A percentile compares a stretch with the other conserved stretches of the same genome.
Conservation (phyloP, 2,888 invertebrate species). For the Yponomeuta cagnagella region DNA sequence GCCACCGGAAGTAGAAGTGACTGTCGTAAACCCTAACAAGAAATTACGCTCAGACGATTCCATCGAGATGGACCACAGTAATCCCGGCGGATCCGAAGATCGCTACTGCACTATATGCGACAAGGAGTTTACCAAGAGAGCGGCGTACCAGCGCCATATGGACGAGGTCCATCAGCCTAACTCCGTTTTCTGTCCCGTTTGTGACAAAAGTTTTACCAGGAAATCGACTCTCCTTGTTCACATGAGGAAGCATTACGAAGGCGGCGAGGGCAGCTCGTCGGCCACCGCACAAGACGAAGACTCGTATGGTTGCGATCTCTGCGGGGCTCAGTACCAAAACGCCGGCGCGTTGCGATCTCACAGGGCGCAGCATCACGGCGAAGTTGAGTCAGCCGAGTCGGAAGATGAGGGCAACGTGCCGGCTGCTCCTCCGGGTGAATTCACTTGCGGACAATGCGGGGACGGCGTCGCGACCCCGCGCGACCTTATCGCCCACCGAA, state of each 20-base stretch:
- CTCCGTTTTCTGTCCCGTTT: conserved; percentile 77
- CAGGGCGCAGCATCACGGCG: conserved; percentile 75
- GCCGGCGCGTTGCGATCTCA: conserved; percentile 76
- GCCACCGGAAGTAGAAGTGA: conserved; percentile 70
- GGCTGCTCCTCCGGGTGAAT: conserved; percentile 57
- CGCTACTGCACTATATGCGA: conserved; percentile 77
- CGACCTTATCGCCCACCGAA: conserved; percentile 73
- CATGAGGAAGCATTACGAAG: conserved; percentile 75
- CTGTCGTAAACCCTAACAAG: conserved; percentile 69
- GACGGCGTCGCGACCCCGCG: conserved; percentile 73
- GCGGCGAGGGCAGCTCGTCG: conserved; percentile 40
- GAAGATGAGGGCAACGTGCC: conserved; percentile 55
- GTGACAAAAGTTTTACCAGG: conserved; percentile 78
- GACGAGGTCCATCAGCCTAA: conserved; percentile 73
- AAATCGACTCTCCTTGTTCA: conserved; percentile 79
- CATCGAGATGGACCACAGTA: conserved; percentile 58
- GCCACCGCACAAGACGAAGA: conserved; percentile 49
- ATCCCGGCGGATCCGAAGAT: conserved; percentile 59
- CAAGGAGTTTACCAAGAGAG: conserved; percentile 77
- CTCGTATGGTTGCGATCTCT: conserved; percentile 73
- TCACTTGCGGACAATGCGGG: conserved; percentile 72
- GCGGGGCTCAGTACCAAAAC: conserved; percentile 76
- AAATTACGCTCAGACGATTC: conserved; percentile 65
- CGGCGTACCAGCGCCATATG: conserved; percentile 77
- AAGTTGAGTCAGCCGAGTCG: conserved; percentile 48